phyloP scores from a whole-genome alignment of 2,888 invertebrate species.

The Amiota mariae region DNA sequence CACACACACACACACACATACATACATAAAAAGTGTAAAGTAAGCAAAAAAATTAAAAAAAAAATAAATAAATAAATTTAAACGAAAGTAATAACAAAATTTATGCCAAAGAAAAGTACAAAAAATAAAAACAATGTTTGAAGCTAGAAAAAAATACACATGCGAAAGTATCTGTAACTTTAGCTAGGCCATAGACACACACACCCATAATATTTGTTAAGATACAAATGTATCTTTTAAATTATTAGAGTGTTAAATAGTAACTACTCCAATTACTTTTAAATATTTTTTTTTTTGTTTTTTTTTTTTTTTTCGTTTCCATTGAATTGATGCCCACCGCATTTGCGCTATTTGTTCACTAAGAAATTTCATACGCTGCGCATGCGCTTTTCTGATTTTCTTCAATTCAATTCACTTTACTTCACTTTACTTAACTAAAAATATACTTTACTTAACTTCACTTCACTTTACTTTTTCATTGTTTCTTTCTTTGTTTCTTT shows the following conservation, averaged over 20 bases:
- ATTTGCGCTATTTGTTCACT: too few relatives aligned
- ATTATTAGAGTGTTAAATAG: too few relatives aligned
- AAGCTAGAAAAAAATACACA: not conserved
- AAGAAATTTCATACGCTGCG: too few relatives aligned
- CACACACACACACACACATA: not conserved
- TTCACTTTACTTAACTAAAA: too few relatives aligned
- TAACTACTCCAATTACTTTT: too few relatives aligned
- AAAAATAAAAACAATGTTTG: not conserved
- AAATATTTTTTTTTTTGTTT: too few relatives aligned
- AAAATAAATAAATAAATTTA: constrained; percentile 41
- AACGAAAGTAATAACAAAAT: not conserved
- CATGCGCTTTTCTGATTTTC: too few relatives aligned
- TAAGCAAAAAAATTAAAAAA: constrained; percentile 32
- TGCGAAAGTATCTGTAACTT: not conserved
- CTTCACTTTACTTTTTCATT: not conserved
- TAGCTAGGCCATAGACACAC: not conserved
- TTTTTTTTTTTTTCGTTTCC: too few relatives aligned
- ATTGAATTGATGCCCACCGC: too few relatives aligned
- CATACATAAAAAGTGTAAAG: constrained; percentile 30
- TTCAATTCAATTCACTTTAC: not conserved
- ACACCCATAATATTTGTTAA: too few relatives aligned
- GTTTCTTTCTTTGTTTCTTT: not conserved
- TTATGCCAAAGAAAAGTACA: constrained; percentile 43
- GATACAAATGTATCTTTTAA: too few relatives aligned
- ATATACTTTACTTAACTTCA: not conserved